Percentiles rank a stretch among this genome's conserved stretches.
phyloP scores from a whole-genome alignment of 2,113 vertebrate genomes.

The Pyrgilauda ruficollis region DNA sequence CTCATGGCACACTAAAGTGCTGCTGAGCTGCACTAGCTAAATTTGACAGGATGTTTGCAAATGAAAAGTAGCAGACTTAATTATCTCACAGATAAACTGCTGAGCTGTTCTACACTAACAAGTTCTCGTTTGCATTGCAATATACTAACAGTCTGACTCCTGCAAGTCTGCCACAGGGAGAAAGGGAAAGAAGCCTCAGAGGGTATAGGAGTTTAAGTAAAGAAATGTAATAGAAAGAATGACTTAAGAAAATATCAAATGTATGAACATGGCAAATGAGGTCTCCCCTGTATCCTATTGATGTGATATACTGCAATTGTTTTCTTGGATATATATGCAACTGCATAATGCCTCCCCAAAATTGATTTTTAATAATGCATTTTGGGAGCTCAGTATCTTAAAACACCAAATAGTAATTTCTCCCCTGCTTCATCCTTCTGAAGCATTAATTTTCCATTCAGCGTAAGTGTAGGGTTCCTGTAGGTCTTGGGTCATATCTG shows the following conservation, averaged over 20 bases:
- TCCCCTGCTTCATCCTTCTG: neutral
- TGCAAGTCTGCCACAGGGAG: neutral
- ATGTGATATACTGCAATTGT: neutral
- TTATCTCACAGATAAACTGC: neutral
- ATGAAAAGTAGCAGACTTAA: neutral
- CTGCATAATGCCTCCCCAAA: neutral
- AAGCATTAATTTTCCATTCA: neutral
- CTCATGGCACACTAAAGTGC: neutral
- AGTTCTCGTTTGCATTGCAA: neutral
- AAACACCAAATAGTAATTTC: neutral
- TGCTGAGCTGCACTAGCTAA: neutral
- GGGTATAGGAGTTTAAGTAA: neutral
- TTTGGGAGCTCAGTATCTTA: neutral
- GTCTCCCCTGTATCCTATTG: no score
- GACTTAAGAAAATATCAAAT: neutral
- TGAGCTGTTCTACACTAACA: neutral
- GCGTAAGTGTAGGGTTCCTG: accelerated
- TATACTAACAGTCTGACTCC: neutral
- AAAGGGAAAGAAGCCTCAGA: neutral
- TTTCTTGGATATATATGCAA: neutral
- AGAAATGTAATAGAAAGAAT: neutral
- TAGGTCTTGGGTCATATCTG: neutral
- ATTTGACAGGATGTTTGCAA: neutral
- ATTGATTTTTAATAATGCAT: neutral
- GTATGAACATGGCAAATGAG: neutral